Base-by-base conservation (phyloP, 2,113 vertebrate species). In the Tangachromis dhanisi region DNA sequence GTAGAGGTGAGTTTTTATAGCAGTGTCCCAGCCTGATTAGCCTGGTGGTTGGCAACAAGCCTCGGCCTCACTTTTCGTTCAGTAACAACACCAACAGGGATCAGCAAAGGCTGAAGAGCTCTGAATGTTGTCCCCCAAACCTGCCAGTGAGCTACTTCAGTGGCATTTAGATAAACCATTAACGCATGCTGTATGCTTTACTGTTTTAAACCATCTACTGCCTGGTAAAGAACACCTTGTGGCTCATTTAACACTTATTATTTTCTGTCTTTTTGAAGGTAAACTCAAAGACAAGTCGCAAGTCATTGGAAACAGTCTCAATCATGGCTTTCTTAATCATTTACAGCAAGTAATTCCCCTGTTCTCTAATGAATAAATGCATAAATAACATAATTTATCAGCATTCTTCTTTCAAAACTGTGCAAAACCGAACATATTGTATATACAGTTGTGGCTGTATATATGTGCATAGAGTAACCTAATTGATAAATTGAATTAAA, bases 31-130 rank as follows among this genome's bases (percentile, higher is more conserved):
- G 42, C 16, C 6, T 31, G 42, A 47, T 78, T 19, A 78, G 42
- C 16, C 71, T 49, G 42, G 3, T 19, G 42, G 24, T 31, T 78
- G 24, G 45, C 71, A 49, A 49, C 42, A 19, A 78, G 24, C 71
- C 16, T 76, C 3, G 26, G 71, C 16, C 42, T 76, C 42, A 11
- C 42, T 19, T 29, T 76, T 76, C 6, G 2, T 47, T 29, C 42
- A 76, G 24, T 76, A 76, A 76, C 24, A 47, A 47, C 71, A 47
- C 71, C 71, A 76, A 76, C 71, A 29, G 71, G 71, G 42, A 76
- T 47, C 71, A 47, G 40, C 71, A 76, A 2, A 47, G 24, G 71
- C 42, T 29, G 42, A 47, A 76, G 47, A 76, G 4, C 42, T 73
- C 68, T 26, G 14, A 3, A 11, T 76, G 2, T 26, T 73, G 68